A percentile compares a stretch with the other conserved stretches of the same genome.
Conservation (phyloP, 1,140 invertebrate genomes). For the Drosophila triauraria region DNA sequence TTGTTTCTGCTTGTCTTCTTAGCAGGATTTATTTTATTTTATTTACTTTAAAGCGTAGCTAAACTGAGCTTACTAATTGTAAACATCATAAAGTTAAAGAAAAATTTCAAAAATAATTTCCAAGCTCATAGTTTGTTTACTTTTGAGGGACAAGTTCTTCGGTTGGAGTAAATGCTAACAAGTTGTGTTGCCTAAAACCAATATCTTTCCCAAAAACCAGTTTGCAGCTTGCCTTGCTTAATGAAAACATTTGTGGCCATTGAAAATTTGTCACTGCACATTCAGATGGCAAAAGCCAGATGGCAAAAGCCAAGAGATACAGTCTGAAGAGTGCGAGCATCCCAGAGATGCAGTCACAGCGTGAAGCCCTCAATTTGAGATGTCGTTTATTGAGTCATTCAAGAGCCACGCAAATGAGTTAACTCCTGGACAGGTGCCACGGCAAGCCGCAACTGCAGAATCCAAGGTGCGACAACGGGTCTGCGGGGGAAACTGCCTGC, state of each 20-base stretch:
- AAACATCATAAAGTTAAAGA: no score
- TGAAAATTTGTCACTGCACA: slow-evolving; percentile 69
- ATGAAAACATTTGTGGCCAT: slow-evolving; percentile 55
- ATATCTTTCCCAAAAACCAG: slow-evolving; percentile 1
- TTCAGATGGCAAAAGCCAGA: slow-evolving; percentile 13
- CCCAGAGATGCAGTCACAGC: slow-evolving; percentile 43
- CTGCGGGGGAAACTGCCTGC: slow-evolving; percentile 14
- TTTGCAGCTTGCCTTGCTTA: slow-evolving; percentile 2
- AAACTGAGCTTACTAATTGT: not conserved
- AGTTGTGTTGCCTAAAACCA: not conserved
- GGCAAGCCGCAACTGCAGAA: slow-evolving; percentile 1
- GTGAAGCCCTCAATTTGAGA: slow-evolving; percentile 70
- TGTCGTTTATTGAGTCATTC: slow-evolving; percentile 79
- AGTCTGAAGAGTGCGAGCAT: not conserved
- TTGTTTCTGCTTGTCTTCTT: not conserved
- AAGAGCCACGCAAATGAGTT: slow-evolving; percentile 75
- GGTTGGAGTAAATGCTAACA: not conserved
- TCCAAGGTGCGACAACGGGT: slow-evolving; percentile 26
- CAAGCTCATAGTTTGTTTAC: not conserved
- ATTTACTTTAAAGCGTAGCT: not conserved
- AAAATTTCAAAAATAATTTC: not conserved
- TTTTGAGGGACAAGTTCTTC: not conserved
- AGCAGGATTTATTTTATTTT: not conserved
- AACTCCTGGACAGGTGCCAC: slow-evolving; percentile 64
- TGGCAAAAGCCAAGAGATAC: slow-evolving; percentile 10